Percentiles rank a stretch among this genome's conserved stretches.
These are phyloP conservation scores for Propithecus coquereli DNA, from an alignment of 2,113 vertebrate species.

Conservation along the genomic window DNA sequence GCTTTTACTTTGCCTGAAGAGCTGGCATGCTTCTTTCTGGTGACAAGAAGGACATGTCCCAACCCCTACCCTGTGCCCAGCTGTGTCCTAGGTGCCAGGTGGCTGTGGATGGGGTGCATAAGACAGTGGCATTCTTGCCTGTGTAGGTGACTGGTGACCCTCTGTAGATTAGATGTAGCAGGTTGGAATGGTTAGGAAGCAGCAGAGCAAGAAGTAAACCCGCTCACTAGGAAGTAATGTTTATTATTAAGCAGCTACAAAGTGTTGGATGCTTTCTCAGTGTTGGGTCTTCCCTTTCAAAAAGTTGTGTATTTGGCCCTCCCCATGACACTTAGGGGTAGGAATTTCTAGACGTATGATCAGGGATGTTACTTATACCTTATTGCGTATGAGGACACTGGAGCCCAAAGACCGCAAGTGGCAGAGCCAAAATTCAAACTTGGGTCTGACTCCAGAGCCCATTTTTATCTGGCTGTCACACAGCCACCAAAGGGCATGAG, in stretches of 20 bases:
- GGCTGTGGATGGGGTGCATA: not conserved
- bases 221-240: not conserved
- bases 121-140: not conserved
- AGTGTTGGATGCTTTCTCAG: not conserved
- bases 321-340: not conserved
- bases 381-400: not conserved
- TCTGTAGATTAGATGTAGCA: not conserved
- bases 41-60: not conserved
- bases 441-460: not conserved
- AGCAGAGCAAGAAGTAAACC: not conserved
- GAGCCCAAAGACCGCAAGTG: not conserved
- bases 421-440: not conserved
- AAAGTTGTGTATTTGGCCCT: not conserved
- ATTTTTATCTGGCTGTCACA: not conserved
- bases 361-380: not conserved
- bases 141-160: not conserved
- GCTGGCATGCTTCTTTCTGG: not conserved
- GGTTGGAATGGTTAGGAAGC: not conserved
- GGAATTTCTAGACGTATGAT: not conserved
- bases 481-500: not conserved
- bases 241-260: not conserved
- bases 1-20: not conserved
- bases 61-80: not conserved
- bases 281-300: not conserved
- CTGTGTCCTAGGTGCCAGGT: not conserved